phyloP scores from a whole-genome alignment of 2,888 invertebrate genomes.

The Patella caerulea region DNA sequence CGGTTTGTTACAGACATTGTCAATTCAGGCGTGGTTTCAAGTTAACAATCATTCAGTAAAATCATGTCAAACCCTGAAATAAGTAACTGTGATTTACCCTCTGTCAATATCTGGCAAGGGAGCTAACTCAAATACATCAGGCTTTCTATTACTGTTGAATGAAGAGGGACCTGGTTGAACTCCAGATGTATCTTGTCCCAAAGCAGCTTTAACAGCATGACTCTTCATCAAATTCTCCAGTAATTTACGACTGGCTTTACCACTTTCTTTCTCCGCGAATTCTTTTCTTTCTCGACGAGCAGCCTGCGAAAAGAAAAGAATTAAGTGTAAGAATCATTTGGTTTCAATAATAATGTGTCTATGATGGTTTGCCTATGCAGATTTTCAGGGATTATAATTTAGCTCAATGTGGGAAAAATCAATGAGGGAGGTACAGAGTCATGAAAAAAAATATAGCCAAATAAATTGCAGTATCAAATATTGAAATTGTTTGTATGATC shows the following conservation, averaged over 20 bases:
- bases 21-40: too few species aligned
- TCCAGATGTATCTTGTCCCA: conserved; percentile 38
- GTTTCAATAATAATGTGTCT: not conserved
- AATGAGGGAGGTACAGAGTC: too few species aligned
- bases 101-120: conserved; percentile 62
- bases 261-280: conserved; percentile 81
- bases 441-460: too few species aligned
- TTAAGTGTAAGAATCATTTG: conserved; percentile 17
- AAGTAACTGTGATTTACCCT: conserved; percentile 25
- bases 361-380: not conserved
- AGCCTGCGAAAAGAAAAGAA: conserved; percentile 74
- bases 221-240: conserved; percentile 83
- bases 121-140: conserved; percentile 70
- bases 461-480: too few species aligned
- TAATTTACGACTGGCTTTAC: conserved; percentile 82
- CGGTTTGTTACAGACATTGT: too few species aligned
- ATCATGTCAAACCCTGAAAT: too few species aligned
- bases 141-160: conserved; percentile 42
- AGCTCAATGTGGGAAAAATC: too few species aligned
- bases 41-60: too few species aligned
- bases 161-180: conserved; percentile 33
- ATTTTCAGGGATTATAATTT: not conserved
- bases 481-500: too few species aligned
- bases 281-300: conserved; percentile 80
- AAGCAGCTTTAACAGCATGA: conserved; percentile 77